Percentiles rank a stretch among this genome's conserved stretches.
Evolutionary conservation across 2,888 invertebrate species (phyloP).

Genomic region (Arenicola marina): DNA sequence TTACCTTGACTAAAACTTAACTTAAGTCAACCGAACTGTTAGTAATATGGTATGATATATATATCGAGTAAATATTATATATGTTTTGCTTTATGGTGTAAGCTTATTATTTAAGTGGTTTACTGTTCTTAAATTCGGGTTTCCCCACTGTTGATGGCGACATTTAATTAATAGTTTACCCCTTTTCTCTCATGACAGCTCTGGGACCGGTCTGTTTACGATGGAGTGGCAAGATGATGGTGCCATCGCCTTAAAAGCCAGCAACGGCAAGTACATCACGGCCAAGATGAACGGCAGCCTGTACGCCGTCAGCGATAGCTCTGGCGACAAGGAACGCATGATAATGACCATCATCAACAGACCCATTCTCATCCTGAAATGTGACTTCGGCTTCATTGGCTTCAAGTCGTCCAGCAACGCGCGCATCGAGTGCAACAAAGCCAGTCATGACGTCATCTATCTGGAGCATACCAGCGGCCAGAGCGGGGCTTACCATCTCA

Average conservation of each 20-base stretch:
- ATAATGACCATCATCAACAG: constrained; percentile 64
- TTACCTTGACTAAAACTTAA: no score
- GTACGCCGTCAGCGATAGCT: constrained; percentile 81
- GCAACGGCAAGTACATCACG: constrained; percentile 90
- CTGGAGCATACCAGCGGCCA: constrained; percentile 20
- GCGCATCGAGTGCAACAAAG: constrained; percentile 32
- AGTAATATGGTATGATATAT: no score
- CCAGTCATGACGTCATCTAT: constrained; percentile 24
- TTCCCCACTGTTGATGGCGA: no score
- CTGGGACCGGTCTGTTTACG: constrained; percentile 71
- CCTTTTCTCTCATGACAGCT: background rate
- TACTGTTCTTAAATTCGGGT: no score
- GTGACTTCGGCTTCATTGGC: constrained; percentile 95
- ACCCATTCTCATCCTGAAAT: constrained; percentile 90
- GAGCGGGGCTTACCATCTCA: constrained; percentile 24
- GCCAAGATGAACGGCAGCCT: constrained; percentile 94
- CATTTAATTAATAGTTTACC: background rate
- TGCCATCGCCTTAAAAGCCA: constrained; percentile 87
- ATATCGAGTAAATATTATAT: no score
- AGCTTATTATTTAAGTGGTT: no score
- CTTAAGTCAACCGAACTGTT: no score
- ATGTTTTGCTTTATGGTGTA: no score
- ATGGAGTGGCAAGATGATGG: constrained; percentile 92
- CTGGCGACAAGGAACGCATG: constrained; percentile 76
- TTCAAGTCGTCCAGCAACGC: constrained; percentile 23